A percentile compares a stretch with the other conserved stretches of the same genome.
Evolutionary conservation across 1,140 invertebrate genomes (phyloP).

Genomic region (Ylistrum balloti): DNA sequence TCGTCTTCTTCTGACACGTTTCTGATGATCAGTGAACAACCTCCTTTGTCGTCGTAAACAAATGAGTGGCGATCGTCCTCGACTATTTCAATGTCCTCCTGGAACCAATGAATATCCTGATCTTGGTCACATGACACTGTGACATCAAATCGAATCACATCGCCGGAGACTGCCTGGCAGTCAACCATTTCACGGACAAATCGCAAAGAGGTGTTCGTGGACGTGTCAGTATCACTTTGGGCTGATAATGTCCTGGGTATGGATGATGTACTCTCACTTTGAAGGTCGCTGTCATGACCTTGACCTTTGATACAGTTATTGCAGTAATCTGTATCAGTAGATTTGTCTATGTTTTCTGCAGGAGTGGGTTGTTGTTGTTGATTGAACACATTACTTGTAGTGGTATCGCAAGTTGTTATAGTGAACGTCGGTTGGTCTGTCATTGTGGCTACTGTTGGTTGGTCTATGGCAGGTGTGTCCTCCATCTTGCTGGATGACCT

Average conservation of each 20-base stretch:
- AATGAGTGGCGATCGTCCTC: conserved; percentile 66
- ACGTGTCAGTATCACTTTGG: background rate
- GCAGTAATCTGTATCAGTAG: conserved; percentile 41
- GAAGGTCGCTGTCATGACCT: background rate
- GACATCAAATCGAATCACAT: conserved; percentile 75
- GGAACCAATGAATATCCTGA: conserved; percentile 80
- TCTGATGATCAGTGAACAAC: conserved; percentile 84
- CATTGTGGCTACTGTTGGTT: conserved; percentile 35
- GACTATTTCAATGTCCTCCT: conserved; percentile 76
- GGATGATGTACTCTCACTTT: conserved; percentile 42
- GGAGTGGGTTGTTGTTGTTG: conserved; percentile 8
- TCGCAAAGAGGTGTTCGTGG: conserved; percentile 43
- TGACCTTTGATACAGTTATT: conserved; percentile 47
- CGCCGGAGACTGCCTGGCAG: conserved; percentile 71
- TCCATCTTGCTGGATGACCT: conserved; percentile 44
- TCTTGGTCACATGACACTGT: conserved; percentile 74
- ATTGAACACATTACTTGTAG: background rate
- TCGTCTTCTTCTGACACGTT: conserved; percentile 91
- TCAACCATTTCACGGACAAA: conserved; percentile 76
- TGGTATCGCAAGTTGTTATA: background rate
- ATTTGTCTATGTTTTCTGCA: conserved; percentile 17
- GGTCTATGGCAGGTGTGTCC: conserved; percentile 41
- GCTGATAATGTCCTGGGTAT: background rate
- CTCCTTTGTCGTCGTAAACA: conserved; percentile 61
- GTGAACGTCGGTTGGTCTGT: conserved; percentile 26